Evolutionary conservation across 2,888 invertebrate species (phyloP).

Genomic region (Diplazon laetatorius): DNA sequence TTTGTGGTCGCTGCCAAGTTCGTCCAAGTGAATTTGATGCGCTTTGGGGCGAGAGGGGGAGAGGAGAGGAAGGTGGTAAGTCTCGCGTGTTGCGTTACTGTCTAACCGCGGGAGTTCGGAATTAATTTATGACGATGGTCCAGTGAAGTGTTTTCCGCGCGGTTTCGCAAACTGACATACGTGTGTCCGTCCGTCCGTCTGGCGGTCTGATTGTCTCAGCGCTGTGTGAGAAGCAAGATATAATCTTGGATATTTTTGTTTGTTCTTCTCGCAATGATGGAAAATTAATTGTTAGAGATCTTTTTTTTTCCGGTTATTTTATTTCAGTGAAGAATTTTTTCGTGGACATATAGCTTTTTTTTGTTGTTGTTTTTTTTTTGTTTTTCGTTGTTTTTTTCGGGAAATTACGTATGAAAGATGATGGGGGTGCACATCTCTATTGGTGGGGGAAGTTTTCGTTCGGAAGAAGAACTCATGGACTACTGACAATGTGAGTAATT

Average conservation of each 20-base stretch:
- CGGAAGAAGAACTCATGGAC: neutral
- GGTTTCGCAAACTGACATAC: slow-evolving; percentile 30
- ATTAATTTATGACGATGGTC: slow-evolving; percentile 48
- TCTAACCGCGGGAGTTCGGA: slow-evolving; percentile 23
- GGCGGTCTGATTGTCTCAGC: neutral
- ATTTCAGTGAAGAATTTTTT: too few species aligned
- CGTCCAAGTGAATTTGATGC: slow-evolving; percentile 50
- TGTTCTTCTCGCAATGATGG: neutral
- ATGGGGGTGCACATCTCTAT: neutral
- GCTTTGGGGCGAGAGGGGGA: slow-evolving; percentile 33
- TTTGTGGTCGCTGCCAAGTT: slow-evolving; percentile 35
- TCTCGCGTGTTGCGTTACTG: slow-evolving; percentile 18
- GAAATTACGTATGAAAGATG: neutral
- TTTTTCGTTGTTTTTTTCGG: too few species aligned
- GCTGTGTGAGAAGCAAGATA: neutral
- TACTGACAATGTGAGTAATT: slow-evolving; percentile 12
- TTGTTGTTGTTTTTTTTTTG: neutral
- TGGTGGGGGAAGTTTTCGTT: neutral
- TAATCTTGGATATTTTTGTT: neutral
- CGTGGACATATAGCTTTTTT: neutral
- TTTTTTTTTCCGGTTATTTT: too few species aligned
- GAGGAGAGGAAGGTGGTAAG: slow-evolving; percentile 8
- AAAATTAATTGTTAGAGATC: too few species aligned
- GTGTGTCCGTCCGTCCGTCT: neutral
- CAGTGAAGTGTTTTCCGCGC: slow-evolving; percentile 53